Base-by-base conservation (phyloP, 2,113 vertebrate species). In the Syrrhaptes paradoxus region DNA sequence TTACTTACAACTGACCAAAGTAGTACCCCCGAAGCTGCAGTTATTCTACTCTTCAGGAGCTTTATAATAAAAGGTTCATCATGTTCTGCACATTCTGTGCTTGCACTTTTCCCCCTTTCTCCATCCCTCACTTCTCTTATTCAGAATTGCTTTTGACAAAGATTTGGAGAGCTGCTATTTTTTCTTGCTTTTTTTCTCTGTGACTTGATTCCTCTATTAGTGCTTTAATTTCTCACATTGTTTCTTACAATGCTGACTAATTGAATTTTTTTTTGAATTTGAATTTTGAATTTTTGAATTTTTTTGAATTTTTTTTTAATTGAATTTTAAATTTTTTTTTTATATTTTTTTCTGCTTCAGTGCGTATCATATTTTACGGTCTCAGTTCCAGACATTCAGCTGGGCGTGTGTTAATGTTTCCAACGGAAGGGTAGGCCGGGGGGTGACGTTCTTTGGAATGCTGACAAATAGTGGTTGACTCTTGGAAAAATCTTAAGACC, bases 381-480 rank as follows among this genome's bases (percentile, higher is more conserved):
- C 63, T 68, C 54, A 29, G 62, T 93, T 91, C 68, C 81, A 94
- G 94, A 71, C 46, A 89, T 92, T 78, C 17, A 88, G 19, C 68
- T 80, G 57, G 58, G 89, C 93, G 88, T 96, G 89, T 95, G 94
- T 94, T 80, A 88, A 79, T 58, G 76, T 94, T 96, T 94, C 81
- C 71, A 94, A 2, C 3, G 3, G 70, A 96, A 94, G 87, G 85
- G 68, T 62, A 80, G 66, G 66, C 18, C 0, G 48, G 86, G 58
- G 58, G 90, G 72, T 80, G 83, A 92, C 71, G 49, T 26, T 55
- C 46, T 78, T 76, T 89, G 91, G 71, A 95, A 93, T 43, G 38
- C 76, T 85, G 63, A 85, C 0, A 3, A 93, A 77, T 94, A 90
- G 61, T 89, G 76, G 66, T 81, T 91, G 70, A 57, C 48, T 95